Evolutionary conservation across 2,113 vertebrate genomes (phyloP), one percentile per base, ranked within the genome.

Genomic region (Pteronura brasiliensis): DNA sequence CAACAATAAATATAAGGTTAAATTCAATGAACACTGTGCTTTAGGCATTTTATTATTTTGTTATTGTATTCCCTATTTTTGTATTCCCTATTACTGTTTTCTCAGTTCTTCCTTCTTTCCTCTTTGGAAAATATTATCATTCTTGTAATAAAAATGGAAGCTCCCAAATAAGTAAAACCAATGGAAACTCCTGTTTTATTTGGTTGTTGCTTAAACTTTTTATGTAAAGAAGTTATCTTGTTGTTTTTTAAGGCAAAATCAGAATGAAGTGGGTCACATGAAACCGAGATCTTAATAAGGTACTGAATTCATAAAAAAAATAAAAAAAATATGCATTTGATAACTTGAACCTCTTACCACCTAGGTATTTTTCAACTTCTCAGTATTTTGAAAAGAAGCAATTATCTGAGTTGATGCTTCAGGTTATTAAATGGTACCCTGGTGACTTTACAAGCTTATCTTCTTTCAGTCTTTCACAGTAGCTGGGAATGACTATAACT

Each of bases 1-100:
- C 34, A 92, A 49, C 31, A 96, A 83, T 91, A 97, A 96, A 63
- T 72, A 72, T 15, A 95, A 95, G 15, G 8, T 80, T 86, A 44
- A 93, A 65, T 82, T 89, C 6, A 61, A 90, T 31, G 90, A 92
- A 88, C 44, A 96, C 74, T 82, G 88, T 39, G 29, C 4, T 94
- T 39, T 95, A 67, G 76, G 76, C 15, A 0, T 21, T 67, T 96
- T 81, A 55, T 97, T 83, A 77, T 92, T 94, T 61, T 31, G 74
- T 55, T 55, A 55, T 55, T 55, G 52, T 55, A 55, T 18, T 55
- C 52, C 52, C 52, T 18, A 55, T 55, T 55, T 55, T 55, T 55
- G 52, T 55, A 55, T 55, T 55, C 52, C 27, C 74, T 47, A 77
- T 76, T 76, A 44, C 29, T 42, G 93, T 95, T n/a, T 90, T 95